Percentiles rank a stretch among this genome's conserved stretches.
phyloP scores from a whole-genome alignment of 2,797 vertebrate genomes.

The Anas bahamensis region DNA sequence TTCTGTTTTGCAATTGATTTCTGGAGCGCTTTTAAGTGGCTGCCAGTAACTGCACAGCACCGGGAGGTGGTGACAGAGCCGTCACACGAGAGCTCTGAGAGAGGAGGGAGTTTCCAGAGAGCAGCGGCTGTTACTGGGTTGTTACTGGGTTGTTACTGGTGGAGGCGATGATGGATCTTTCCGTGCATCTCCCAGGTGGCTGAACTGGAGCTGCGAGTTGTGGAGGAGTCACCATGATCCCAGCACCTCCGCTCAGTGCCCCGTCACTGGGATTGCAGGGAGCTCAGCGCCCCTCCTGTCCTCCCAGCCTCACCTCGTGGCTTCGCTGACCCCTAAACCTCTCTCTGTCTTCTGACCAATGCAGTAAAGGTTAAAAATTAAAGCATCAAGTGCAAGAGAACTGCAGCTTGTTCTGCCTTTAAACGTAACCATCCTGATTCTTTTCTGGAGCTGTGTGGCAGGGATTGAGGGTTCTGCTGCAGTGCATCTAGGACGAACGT shows the following conservation, averaged over 20 bases:
- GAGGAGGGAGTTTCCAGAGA: constrained; percentile 45
- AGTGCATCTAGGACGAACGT: neutral
- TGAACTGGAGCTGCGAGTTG: constrained; percentile 41
- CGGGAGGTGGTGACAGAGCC: neutral
- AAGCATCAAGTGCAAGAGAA: neutral
- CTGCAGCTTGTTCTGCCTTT: neutral
- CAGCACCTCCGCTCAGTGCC: neutral
- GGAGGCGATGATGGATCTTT: neutral
- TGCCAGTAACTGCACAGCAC: neutral
- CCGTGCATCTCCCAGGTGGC: constrained; percentile 16
- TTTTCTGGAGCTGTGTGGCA: neutral
- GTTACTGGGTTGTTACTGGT: constrained; percentile 13
- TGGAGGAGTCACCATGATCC: neutral
- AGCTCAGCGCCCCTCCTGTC: neutral
- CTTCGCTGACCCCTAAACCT: rapidly evolving
- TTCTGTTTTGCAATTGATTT: neutral
- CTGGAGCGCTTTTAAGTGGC: neutral
- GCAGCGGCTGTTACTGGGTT: constrained; percentile 14
- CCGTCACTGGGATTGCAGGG: neutral
- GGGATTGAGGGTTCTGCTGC: neutral
- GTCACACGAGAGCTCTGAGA: neutral
- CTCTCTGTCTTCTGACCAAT: neutral
- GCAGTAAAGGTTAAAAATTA: neutral
- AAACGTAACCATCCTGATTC: neutral
- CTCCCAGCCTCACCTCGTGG: neutral